Percentiles rank a stretch among this genome's conserved stretches.
Evolutionary conservation across 2,113 vertebrate species (phyloP).

Genomic region (Leucosticte australis): DNA sequence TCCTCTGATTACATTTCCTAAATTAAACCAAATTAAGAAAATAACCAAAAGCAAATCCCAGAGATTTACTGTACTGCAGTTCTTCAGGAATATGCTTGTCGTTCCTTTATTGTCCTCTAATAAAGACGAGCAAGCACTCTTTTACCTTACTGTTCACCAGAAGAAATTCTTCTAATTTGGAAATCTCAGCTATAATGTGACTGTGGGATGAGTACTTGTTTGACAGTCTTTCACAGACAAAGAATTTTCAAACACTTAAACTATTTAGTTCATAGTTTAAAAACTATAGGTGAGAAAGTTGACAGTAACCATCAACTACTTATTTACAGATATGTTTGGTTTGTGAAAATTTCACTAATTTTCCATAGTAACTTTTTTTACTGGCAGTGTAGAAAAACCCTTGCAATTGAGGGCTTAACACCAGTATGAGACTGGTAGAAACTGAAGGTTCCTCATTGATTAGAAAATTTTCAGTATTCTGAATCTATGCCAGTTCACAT

Average conservation of each 20-base stretch:
- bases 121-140: background rate
- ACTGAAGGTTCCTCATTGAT: background rate
- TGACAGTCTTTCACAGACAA: background rate
- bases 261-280: constrained; percentile 33
- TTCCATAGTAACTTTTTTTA: constrained; percentile 17
- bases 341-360: constrained; percentile 11
- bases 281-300: constrained; percentile 11
- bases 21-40: background rate
- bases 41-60: background rate
- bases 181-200: background rate
- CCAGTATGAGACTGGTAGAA: background rate
- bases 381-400: background rate
- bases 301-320: constrained; percentile 1
- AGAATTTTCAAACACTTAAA: constrained; percentile 30
- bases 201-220: background rate
- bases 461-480: background rate
- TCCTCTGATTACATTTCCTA: background rate
- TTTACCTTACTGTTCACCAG: background rate
- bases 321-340: background rate
- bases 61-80: background rate
- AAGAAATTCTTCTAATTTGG: background rate
- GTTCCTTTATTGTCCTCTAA: background rate
- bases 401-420: constrained; percentile 2
- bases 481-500: background rate
- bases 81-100: background rate